These are phyloP conservation scores for Eonycteris spelaea DNA, from an alignment of 2,113 vertebrate genomes.

Conservation along the genomic window DNA sequence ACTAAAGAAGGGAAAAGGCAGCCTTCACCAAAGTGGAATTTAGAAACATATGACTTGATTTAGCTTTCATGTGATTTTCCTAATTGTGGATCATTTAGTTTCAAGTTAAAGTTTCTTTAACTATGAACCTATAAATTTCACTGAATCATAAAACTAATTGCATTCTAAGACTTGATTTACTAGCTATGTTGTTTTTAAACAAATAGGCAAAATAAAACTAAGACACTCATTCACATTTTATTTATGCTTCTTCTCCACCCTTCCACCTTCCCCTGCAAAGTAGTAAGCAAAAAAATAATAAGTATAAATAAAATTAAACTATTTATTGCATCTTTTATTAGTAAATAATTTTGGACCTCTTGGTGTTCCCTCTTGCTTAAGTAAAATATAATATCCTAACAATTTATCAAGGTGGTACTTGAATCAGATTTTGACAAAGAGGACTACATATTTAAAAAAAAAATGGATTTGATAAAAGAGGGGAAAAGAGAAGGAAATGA, in stretches of 20 bases:
- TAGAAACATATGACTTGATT: background rate
- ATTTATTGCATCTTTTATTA: slow-evolving; percentile 59
- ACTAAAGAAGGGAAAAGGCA: background rate
- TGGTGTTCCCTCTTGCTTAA: slow-evolving; percentile 32
- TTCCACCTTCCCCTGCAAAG: background rate
- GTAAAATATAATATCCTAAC: slow-evolving; percentile 48
- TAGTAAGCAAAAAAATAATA: slow-evolving; percentile 35
- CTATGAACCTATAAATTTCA: background rate
- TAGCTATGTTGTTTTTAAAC: background rate
- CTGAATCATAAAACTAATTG: background rate
- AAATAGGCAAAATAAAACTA: background rate
- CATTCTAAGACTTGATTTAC: background rate
- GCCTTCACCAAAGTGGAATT: background rate
- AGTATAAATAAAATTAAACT: slow-evolving; percentile 40
- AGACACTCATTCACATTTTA: background rate
- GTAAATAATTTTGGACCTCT: slow-evolving; percentile 53
- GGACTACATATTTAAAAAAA: background rate
- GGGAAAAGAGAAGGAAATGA: background rate
- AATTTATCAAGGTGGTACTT: slow-evolving; percentile 20
- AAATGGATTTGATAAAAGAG: background rate
- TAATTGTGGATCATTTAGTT: background rate
- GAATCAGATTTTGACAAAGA: slow-evolving; percentile 20
- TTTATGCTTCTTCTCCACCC: background rate
- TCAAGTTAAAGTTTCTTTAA: slow-evolving; percentile 20
- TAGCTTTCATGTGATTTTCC: background rate